phyloP scores from a whole-genome alignment of 35 echinoderm and acorn worm species.

The Acanthaster planci region DNA sequence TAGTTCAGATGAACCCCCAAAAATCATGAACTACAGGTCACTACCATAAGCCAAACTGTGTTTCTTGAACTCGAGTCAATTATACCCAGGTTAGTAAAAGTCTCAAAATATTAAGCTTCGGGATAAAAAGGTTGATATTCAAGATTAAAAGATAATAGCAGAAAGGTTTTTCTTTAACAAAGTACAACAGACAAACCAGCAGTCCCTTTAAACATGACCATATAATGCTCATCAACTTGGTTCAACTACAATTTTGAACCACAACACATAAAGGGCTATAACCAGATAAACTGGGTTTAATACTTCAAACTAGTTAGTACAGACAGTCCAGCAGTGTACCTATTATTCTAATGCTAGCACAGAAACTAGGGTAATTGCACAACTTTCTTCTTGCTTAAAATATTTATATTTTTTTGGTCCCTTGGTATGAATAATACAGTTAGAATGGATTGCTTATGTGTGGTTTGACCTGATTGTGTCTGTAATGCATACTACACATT shows the following conservation, averaged over 20 bases:
- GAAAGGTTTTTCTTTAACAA: neutral
- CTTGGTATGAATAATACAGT: neutral
- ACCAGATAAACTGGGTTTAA: constrained; percentile 19
- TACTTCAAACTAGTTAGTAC: neutral
- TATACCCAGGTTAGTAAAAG: neutral
- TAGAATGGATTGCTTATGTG: constrained; percentile 8
- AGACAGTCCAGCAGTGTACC: constrained; percentile 28
- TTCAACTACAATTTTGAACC: neutral
- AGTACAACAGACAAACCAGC: constrained; percentile 28
- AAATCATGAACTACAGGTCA: constrained; percentile 8
- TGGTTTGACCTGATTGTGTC: constrained; percentile 10
- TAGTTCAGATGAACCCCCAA: neutral
- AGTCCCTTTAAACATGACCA: constrained; percentile 10
- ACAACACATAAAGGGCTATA: neutral
- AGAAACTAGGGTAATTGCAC: constrained; percentile 5
- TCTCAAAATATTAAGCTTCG: neutral
- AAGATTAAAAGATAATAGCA: constrained; percentile 24
- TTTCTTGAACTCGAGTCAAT: neutral
- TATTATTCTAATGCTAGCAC: constrained; percentile 6
- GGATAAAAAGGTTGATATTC: constrained; percentile 25
- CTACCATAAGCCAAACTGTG: neutral
- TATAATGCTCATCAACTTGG: constrained; percentile 10
- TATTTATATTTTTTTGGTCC: constrained; percentile 21
- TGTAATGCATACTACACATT: neutral
- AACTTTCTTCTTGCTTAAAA: constrained; percentile 9